Conservation (phyloP, 2,888 invertebrate species). For the Conus canariensis region DNA sequence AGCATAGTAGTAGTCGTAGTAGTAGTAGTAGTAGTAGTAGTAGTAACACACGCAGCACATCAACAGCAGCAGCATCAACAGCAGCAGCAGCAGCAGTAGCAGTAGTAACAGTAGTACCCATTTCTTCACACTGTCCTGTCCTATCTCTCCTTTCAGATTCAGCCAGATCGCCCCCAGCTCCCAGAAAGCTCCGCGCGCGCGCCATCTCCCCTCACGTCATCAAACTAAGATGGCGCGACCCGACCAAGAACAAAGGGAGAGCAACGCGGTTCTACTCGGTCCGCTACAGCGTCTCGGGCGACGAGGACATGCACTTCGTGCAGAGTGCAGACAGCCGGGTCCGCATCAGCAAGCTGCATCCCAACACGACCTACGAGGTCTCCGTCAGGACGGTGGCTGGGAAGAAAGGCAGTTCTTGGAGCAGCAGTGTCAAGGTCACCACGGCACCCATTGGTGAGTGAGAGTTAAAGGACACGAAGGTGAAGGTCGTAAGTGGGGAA, state of each 20-base stretch:
- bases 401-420: constrained; percentile 48
- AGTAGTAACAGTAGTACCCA: too few relatives aligned
- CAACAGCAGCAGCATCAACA: too few relatives aligned
- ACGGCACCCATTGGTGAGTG: constrained; percentile 35
- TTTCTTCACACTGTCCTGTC: background rate
- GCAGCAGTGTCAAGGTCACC: constrained; percentile 36
- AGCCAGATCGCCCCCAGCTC: constrained; percentile 38
- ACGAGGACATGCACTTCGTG: constrained; percentile 21
- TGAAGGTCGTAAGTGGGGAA: background rate
- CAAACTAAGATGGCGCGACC: constrained; percentile 51
- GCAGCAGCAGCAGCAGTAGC: too few relatives aligned
- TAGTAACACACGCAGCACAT: background rate
- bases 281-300: constrained; percentile 36
- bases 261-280: constrained; percentile 42
- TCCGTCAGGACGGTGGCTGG: constrained; percentile 45
- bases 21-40: background rate
- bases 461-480: background rate
- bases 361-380: constrained; percentile 50
- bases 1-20: too few relatives aligned
- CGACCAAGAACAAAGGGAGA: constrained; percentile 28
- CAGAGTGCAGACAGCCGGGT: constrained; percentile 31
- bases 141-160: constrained; percentile 31
- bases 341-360: constrained; percentile 40
- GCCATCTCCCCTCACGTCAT: constrained; percentile 47
- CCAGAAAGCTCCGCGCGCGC: constrained; percentile 43